Percentiles rank a stretch among this genome's conserved stretches.
These are phyloP conservation scores for Drosophila pallidifrons DNA, from an alignment of 1,140 invertebrate species.

Conservation along the genomic window DNA sequence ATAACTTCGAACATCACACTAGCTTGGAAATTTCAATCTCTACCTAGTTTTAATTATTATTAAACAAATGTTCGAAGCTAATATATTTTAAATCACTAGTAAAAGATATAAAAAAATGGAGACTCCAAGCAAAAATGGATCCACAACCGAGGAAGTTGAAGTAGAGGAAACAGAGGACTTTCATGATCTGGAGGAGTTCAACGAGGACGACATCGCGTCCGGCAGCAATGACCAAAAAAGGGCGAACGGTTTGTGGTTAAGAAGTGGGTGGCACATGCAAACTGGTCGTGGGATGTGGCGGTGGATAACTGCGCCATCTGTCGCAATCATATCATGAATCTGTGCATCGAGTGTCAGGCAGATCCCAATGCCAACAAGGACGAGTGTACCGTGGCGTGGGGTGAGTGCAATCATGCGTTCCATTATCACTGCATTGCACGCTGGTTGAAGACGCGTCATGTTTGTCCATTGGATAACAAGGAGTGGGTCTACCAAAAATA, in stretches of 20 bases:
- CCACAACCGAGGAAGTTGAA: slow-evolving; percentile 87
- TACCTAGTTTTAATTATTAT: neutral
- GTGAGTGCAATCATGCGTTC: slow-evolving; percentile 99
- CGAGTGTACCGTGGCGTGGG: slow-evolving; percentile 99
- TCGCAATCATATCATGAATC: slow-evolving; percentile 99
- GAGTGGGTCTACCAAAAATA: slow-evolving; percentile 99
- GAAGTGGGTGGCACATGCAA: slow-evolving; percentile 98
- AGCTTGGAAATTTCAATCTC: neutral
- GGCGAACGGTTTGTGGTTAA: slow-evolving; percentile 94
- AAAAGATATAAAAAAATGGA: slow-evolving; percentile 12
- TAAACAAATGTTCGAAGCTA: neutral
- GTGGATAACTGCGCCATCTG: slow-evolving; percentile 99
- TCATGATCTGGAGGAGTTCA: slow-evolving; percentile 65
- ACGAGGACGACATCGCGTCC: slow-evolving; percentile 88
- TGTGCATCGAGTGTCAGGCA: slow-evolving; percentile 99
- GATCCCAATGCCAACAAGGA: slow-evolving; percentile 99
- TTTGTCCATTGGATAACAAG: slow-evolving; percentile 99
- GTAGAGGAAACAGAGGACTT: slow-evolving; percentile 68
- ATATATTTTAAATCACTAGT: slow-evolving; percentile 12
- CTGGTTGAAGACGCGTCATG: slow-evolving; percentile 99
- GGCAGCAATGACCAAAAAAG: slow-evolving; percentile 89
- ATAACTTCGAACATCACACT: neutral
- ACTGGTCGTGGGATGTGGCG: slow-evolving; percentile 99
- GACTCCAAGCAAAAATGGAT: slow-evolving; percentile 30
- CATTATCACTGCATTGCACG: slow-evolving; percentile 99